These are phyloP conservation scores for Rhabdophis nuchalis DNA, from an alignment of 2,797 vertebrate genomes.

Conservation along the genomic window DNA sequence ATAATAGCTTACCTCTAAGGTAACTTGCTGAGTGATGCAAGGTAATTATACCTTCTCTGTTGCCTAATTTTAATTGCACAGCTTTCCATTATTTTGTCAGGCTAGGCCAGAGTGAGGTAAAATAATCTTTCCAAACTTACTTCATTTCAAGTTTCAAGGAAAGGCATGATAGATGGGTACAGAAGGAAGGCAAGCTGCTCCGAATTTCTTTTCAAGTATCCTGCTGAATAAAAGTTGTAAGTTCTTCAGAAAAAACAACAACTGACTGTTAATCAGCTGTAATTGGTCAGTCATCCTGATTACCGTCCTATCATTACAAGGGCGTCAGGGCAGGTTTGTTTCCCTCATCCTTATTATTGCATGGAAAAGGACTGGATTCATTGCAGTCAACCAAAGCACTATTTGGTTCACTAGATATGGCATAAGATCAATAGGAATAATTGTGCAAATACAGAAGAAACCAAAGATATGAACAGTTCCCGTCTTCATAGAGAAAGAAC, in stretches of 20 bases:
- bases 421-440: not conserved
- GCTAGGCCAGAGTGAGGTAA: not conserved
- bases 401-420: not conserved
- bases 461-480: not conserved
- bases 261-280: too few species aligned
- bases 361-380: not conserved
- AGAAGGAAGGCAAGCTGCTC: not conserved
- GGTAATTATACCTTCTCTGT: conserved; percentile 29
- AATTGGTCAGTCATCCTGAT: not conserved
- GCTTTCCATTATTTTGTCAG: not conserved
- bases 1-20: conserved; percentile 29
- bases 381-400: not conserved
- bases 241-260: not conserved
- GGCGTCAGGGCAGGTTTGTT: not conserved
- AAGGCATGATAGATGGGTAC: not conserved
- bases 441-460: not conserved
- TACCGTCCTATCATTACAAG: not conserved
- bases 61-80: conserved; percentile 22
- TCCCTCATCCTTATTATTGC: not conserved
- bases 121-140: not conserved
- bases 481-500: not conserved
- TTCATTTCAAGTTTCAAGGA: not conserved
- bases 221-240: not conserved
- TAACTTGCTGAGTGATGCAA: not conserved
- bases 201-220: not conserved